Evolutionary conservation across 2,888 invertebrate genomes (phyloP).

Genomic region (Dryomyza anilis): DNA sequence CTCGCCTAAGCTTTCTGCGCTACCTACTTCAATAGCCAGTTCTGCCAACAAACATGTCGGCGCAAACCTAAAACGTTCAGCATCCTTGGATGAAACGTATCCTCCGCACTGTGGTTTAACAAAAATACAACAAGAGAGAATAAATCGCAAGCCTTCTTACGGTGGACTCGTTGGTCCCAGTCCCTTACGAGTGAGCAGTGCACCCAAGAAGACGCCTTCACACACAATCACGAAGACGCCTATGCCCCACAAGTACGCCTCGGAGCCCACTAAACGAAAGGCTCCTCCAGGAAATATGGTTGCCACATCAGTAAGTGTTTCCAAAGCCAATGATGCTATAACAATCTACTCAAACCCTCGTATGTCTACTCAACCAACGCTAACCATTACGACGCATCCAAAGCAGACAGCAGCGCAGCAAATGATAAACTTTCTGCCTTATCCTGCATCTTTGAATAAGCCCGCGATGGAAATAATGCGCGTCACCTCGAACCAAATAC

Average conservation of each 20-base stretch:
- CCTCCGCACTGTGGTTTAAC: conserved; percentile 34
- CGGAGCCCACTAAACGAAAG: conserved; percentile 40
- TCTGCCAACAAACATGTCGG: conserved; percentile 51
- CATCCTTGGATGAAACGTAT: conserved; percentile 52
- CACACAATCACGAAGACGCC: conserved; percentile 45
- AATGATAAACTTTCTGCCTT: conserved; percentile 14
- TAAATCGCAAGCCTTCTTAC: conserved; percentile 38
- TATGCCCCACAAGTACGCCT: conserved; percentile 45
- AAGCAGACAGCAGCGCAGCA: conserved; percentile 23
- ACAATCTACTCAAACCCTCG: conserved; percentile 1
- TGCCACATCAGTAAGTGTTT: conserved; percentile 52
- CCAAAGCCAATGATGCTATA: conserved; percentile 37
- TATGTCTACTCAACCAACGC: conserved; percentile 1
- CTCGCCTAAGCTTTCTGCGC: conserved; percentile 43
- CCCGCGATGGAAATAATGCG: conserved; percentile 54
- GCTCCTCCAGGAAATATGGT: conserved; percentile 23
- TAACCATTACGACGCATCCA: conserved; percentile 18
- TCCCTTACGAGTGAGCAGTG: neutral
- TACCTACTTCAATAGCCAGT: conserved; percentile 57
- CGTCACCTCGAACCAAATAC: conserved; percentile 41
- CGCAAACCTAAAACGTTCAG: conserved; percentile 50
- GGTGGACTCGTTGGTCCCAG: conserved; percentile 29
- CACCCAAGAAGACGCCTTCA: conserved; percentile 38
- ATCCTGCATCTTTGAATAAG: conserved; percentile 35
- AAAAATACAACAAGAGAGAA: conserved; percentile 49